Evolutionary conservation across 2,888 invertebrate species (phyloP), one percentile per base, ranked within the genome.

Genomic region (Drosophila sordidula): DNA sequence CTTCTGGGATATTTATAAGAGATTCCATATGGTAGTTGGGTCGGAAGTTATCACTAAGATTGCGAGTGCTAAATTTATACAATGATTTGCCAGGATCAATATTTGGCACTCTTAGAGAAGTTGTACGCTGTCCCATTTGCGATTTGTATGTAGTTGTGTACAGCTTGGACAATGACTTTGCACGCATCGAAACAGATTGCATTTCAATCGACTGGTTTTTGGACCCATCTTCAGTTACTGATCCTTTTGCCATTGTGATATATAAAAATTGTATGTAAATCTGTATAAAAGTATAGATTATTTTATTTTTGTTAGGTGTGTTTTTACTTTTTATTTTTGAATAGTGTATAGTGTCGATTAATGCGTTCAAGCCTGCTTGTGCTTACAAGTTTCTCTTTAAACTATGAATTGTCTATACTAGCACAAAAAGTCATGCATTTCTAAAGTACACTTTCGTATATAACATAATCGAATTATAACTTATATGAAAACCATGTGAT

Each of bases 91-190:
- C 38, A 2, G 1, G 1, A 5, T 54, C 70, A 4, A 1, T n/a
- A 41, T 75, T 75, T 1, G 76, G 72, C 29, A 72, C 62, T 0
- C 9, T 4, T 0, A 66, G 0, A 0, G 3, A 6, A 0, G 22
- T 25, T 6, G 22, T 42, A 9, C 34, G 54, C 22, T 12, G 6
- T 18, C 18, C 18, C 18, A 18, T 18, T 18, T 18, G 18, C 18
- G 18, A 18, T 18, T 18, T 18, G 18, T 18, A 2, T 18, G 2
- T 2, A 18, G 1, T 22, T 0, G 34, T 6, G n/a, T 42, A 64
- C 18, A 62, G n/a, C 14, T 14, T 62, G 2, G 62, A 62, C 8
- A 34, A 5, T 5, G 65, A 6, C 9, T 41, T 34, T 0, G 14
- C 47, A 8, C 41, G 25, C 6, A 0, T 2, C 14, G 61, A 46